These are phyloP conservation scores for Drosophila saltans DNA, from an alignment of 1,140 invertebrate species.

Conservation along the genomic window DNA sequence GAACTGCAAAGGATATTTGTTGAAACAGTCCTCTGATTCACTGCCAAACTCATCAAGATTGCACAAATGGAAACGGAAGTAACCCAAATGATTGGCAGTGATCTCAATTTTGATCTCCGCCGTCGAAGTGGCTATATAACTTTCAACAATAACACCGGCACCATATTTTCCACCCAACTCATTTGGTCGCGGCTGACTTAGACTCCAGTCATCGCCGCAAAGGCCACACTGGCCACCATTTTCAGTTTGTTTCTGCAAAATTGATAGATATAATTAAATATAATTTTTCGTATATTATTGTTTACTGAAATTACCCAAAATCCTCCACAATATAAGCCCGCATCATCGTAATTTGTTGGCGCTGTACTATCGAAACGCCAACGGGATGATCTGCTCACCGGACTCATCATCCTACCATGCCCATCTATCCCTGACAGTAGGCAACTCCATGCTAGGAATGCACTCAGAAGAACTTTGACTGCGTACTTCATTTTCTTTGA, in stretches of 20 bases:
- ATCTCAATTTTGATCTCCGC: conserved; percentile 83
- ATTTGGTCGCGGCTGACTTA: conserved; percentile 84
- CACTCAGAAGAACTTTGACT: conserved; percentile 17
- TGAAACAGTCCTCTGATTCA: conserved; percentile 67
- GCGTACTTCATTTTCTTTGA: conserved; percentile 41
- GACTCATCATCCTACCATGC: conserved; percentile 88
- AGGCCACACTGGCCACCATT: conserved; percentile 85
- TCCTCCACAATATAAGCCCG: conserved; percentile 87
- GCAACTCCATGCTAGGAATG: conserved; percentile 17
- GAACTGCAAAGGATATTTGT: conserved; percentile 77
- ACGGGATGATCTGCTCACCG: conserved; percentile 87
- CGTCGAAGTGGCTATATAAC: conserved; percentile 66
- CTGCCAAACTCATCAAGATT: conserved; percentile 71
- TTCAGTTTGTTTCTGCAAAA: conserved; percentile 76
- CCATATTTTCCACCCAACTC: conserved; percentile 87
- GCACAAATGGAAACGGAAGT: conserved; percentile 85
- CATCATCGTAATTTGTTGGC: conserved; percentile 86
- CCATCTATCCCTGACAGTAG: conserved; percentile 58
- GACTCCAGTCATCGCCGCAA: conserved; percentile 85
- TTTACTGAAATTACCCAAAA: conserved; percentile 57
- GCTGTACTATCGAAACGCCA: conserved; percentile 86
- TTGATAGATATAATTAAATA: neutral
- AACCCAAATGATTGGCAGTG: conserved; percentile 85
- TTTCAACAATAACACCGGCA: conserved; percentile 84
- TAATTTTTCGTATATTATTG: neutral